Evolutionary conservation across 2,113 vertebrate genomes (phyloP), one percentile per base, ranked within the genome.

Genomic region (Mastomys coucha): DNA sequence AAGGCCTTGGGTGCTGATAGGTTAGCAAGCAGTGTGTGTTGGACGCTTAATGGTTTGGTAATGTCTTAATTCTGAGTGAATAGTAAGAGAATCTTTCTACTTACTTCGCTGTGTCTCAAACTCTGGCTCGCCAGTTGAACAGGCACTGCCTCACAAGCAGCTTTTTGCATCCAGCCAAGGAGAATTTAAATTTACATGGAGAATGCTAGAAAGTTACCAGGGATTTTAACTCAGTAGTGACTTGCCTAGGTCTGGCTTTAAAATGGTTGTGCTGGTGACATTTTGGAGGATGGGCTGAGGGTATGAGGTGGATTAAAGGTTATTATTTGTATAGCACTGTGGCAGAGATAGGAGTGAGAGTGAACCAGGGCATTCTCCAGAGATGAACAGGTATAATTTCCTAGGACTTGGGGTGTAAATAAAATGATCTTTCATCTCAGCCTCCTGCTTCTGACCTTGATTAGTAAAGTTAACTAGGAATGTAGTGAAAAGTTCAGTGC

Each of bases 121-220:
- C 26, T 14, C 67, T 86, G 67, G n/a, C 63, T 60, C 85, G 17
- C 31, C 88, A 33, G 70, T 5, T 82, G 24, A 67, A 36, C 58
- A 82, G 77, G 36, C 5, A 67, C 39, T 20, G 36, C 17, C 26
- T 91, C 77, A 94, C 36, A 93, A 45, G 90, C 39, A 77, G 1
- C 31, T 96, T 92, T 89, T n/a, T 85, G 28, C 24, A 49, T 33
- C 58, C 60, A 89, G 14, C 51, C 75, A 72, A n/a, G 45, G 33
- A 95, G 60, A 94, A 16, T 93, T 96, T 95, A 6, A 53, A 31
- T 96, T 69, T 93, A 67, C 78, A 31, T 45, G 94, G 36, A 87
- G 81, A 91, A 13, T 33, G 86, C 49, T 1, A 0, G 22, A 49
- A 91, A 70, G 1, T 36, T 69, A 51, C 28, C 77, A 26, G 86